Conservation (phyloP, 2,797 vertebrate genomes). For the Alouatta caraya region DNA sequence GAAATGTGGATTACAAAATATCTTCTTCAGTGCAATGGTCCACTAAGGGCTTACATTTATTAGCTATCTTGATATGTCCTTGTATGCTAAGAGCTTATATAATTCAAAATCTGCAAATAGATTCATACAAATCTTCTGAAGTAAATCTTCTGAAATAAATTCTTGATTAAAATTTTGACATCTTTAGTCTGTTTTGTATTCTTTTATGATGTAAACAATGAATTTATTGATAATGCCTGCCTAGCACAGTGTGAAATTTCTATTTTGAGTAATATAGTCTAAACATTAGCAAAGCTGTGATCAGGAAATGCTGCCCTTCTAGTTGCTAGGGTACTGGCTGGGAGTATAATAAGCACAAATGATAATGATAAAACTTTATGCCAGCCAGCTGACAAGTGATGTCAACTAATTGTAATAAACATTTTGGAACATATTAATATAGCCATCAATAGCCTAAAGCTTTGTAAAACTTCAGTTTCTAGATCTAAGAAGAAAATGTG, state of each 20-base stretch:
- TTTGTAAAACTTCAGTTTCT: not conserved
- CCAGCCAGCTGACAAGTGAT: accelerated
- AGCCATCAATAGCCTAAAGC: not conserved
- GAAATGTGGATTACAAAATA: not conserved
- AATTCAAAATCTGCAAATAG: not conserved
- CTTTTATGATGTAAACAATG: not conserved
- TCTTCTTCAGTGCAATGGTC: not conserved
- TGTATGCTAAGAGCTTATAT: not conserved
- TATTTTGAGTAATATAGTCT: not conserved
- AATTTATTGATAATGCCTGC: slow-evolving; percentile 8
- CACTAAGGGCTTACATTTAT: not conserved
- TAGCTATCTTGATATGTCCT: not conserved
- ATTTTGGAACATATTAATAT: not conserved
- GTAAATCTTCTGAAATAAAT: not conserved
- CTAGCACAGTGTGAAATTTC: not conserved
- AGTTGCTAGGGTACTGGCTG: slow-evolving; percentile 7
- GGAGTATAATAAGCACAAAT: slow-evolving; percentile 36
- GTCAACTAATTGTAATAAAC: slow-evolving; percentile 21
- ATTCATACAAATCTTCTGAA: not conserved
- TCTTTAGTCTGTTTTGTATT: not conserved
- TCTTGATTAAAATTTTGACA: not conserved
- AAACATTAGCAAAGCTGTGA: slow-evolving; percentile 30
- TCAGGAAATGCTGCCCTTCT: slow-evolving; percentile 37
- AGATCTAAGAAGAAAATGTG: not conserved
- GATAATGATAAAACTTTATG: slow-evolving; percentile 60